These are phyloP conservation scores for Melopsittacus undulatus DNA, from an alignment of 2,797 vertebrate genomes.

Conservation along the genomic window DNA sequence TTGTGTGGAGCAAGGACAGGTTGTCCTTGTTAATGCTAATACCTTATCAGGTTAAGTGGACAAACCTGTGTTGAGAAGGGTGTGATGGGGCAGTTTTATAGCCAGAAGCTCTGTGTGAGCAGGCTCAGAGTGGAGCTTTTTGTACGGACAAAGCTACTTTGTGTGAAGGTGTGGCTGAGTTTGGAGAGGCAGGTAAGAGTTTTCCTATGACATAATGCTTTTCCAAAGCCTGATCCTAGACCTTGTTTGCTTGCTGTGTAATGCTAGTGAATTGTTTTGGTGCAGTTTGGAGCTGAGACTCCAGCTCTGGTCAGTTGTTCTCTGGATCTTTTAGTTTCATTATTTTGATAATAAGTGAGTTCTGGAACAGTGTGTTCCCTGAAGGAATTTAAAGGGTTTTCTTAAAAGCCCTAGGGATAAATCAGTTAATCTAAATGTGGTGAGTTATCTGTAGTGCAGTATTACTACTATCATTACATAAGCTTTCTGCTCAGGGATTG, in stretches of 20 bases:
- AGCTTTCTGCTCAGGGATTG: rapidly evolving
- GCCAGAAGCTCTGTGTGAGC: rapidly evolving
- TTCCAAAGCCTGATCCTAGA: not conserved
- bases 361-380: not conserved
- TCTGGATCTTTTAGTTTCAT: not conserved
- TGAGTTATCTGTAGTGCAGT: not conserved
- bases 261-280: rapidly evolving
- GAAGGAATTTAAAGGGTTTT: not conserved
- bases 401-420: not conserved
- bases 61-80: rapidly evolving
- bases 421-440: rapidly evolving
- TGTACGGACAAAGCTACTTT: rapidly evolving
- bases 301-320: not conserved
- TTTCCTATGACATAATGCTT: rapidly evolving
- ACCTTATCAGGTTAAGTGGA: rapidly evolving
- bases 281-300: not conserved
- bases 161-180: rapidly evolving
- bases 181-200: not conserved
- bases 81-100: not conserved
- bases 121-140: rapidly evolving
- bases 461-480: rapidly evolving
- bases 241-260: rapidly evolving
- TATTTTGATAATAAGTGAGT: not conserved
- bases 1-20: not conserved
- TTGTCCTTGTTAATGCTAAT: rapidly evolving